Conservation (phyloP, 2,888 invertebrate genomes). For the Mellilla xanthometata region DNA sequence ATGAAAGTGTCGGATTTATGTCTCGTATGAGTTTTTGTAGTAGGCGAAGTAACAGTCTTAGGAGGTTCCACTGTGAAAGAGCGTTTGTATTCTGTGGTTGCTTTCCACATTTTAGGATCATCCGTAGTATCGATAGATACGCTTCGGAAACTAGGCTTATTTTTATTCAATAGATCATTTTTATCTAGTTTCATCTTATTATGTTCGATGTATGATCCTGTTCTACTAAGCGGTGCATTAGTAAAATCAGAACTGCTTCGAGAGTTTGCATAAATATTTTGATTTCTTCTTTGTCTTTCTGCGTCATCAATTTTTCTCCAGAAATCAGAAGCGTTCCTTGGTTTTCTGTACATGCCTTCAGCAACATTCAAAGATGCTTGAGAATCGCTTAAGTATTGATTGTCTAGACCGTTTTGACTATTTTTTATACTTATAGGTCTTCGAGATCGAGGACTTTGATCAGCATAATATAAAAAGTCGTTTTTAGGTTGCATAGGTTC, state of each 20-base stretch:
- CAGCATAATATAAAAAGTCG: conserved; percentile 86
- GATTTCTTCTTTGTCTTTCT: conserved; percentile 65
- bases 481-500: conserved; percentile 66
- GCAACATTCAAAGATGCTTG: conserved; percentile 62
- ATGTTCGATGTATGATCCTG: conserved; percentile 46
- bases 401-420: conserved; percentile 67
- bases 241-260: conserved; percentile 68
- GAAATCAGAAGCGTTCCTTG: conserved; percentile 83
- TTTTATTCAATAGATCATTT: conserved; percentile 56
- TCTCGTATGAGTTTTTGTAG: conserved; percentile 64
- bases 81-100: conserved; percentile 74
- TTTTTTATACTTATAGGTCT: conserved; percentile 87
- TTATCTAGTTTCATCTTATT: conserved; percentile 47
- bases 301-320: conserved; percentile 85
- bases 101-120: conserved; percentile 74
- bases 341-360: conserved; percentile 59
- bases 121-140: conserved; percentile 62
- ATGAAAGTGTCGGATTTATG: conserved; percentile 75
- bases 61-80: conserved; percentile 65
- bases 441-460: conserved; percentile 87
- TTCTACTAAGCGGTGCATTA: conserved; percentile 48
- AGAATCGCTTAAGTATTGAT: conserved; percentile 77
- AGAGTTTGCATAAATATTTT: conserved; percentile 55
- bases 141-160: conserved; percentile 49
- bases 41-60: conserved; percentile 57